Evolutionary conservation across 2,113 vertebrate species (phyloP).

Genomic region (Neoarius graeffei): DNA sequence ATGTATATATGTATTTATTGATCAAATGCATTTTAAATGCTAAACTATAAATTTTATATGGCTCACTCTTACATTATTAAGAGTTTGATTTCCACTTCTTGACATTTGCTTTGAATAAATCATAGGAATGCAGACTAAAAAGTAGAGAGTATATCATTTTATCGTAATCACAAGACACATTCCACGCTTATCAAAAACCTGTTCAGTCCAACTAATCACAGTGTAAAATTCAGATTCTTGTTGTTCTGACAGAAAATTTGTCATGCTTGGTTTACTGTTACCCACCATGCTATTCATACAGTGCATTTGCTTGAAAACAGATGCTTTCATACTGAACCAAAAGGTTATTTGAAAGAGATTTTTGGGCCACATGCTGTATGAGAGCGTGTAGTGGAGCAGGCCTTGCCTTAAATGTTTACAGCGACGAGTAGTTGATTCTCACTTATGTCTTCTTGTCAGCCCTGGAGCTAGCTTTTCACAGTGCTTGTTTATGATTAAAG

Average conservation of each 20-base stretch:
- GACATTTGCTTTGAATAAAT: constrained; percentile 18
- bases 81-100: not conserved
- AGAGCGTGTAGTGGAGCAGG: not conserved
- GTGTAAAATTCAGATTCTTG: not conserved
- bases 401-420: constrained; percentile 1
- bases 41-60: not conserved
- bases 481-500: constrained; percentile 31
- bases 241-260: constrained; percentile 4
- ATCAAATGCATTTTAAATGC: constrained; percentile 16
- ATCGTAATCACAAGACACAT: constrained; percentile 3
- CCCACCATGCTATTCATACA: not conserved
- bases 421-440: not conserved
- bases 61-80: not conserved
- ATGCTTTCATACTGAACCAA: not conserved
- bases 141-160: not conserved
- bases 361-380: not conserved
- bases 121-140: not conserved
- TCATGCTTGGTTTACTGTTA: not conserved
- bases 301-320: not conserved
- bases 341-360: not conserved
- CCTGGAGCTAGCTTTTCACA: not conserved
- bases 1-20: not conserved
- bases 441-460: not conserved
- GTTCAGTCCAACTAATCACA: not conserved
- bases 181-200: not conserved